These are phyloP conservation scores for Manacus vitellinus DNA, from an alignment of 2,113 vertebrate species.

Conservation along the genomic window DNA sequence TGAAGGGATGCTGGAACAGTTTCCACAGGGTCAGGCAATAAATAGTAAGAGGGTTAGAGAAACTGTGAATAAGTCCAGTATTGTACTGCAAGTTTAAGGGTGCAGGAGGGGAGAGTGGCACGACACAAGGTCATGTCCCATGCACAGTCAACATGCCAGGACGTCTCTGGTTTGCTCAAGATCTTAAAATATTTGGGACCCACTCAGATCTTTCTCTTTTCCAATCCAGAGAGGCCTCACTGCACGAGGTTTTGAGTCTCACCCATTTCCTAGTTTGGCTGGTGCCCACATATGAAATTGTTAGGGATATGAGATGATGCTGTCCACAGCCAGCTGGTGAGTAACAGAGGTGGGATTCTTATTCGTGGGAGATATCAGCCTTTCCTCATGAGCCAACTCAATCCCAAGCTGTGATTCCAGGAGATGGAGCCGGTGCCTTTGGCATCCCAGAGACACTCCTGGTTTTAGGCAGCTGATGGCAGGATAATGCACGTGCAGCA, in stretches of 20 bases:
- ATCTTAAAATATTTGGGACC: neutral
- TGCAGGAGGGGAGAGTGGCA: neutral
- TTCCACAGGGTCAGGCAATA: neutral
- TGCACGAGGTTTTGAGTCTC: neutral
- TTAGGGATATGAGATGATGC: neutral
- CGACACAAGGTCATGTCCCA: neutral
- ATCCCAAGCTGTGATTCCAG: neutral
- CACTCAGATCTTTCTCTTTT: neutral
- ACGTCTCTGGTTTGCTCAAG: neutral
- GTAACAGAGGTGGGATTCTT: slow-evolving; percentile 1
- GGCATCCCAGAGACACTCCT: neutral
- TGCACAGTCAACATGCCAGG: neutral
- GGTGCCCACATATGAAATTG: neutral
- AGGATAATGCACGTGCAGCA: neutral
- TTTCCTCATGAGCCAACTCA: neutral
- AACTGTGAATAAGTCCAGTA: neutral
- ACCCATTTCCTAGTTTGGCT: neutral
- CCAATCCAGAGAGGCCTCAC: neutral
- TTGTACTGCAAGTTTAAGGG: neutral
- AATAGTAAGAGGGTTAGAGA: neutral
- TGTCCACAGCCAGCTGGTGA: slow-evolving; percentile 16
- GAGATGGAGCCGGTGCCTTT: neutral
- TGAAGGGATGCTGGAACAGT: neutral
- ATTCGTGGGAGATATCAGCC: neutral
- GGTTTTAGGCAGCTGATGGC: neutral